phyloP scores from a whole-genome alignment of 2,113 vertebrate species.

The Scopus umbretta region DNA sequence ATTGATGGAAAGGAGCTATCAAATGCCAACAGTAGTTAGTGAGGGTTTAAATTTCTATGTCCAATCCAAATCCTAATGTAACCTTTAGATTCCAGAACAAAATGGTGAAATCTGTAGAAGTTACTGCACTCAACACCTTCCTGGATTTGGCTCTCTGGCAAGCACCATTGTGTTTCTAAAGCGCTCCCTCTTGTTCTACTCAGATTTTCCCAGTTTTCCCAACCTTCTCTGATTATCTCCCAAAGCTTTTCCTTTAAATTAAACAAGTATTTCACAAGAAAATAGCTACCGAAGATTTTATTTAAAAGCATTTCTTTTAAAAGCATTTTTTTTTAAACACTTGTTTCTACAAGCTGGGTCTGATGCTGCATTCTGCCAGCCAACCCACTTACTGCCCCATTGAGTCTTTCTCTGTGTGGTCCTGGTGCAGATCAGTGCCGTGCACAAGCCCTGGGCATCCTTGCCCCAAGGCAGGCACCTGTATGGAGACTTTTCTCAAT shows the following conservation, averaged over 20 bases:
- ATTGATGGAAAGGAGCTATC: background rate
- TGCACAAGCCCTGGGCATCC: background rate
- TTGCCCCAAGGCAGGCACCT: background rate
- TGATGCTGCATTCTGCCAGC: fast-evolving
- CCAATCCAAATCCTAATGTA: background rate
- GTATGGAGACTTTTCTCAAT: background rate
- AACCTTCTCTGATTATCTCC: background rate
- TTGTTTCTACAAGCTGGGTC: background rate
- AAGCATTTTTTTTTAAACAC: too few species aligned
- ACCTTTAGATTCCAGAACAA: background rate
- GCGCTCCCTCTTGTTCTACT: background rate
- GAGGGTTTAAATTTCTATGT: background rate
- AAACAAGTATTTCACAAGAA: background rate
- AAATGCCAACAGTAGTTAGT: background rate
- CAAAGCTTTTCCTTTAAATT: background rate
- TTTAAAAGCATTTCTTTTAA: background rate
- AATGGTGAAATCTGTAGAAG: background rate
- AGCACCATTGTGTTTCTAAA: background rate
- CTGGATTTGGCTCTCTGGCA: background rate
- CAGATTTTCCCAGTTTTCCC: background rate
- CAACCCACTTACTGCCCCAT: background rate
- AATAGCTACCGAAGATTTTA: background rate
- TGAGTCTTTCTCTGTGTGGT: background rate
- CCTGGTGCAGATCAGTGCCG: background rate
- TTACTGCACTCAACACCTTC: background rate